Percentiles rank a stretch among this genome's conserved stretches.
Evolutionary conservation across 2,888 invertebrate genomes (phyloP).

Genomic region (Lycocerus yunnanus): DNA sequence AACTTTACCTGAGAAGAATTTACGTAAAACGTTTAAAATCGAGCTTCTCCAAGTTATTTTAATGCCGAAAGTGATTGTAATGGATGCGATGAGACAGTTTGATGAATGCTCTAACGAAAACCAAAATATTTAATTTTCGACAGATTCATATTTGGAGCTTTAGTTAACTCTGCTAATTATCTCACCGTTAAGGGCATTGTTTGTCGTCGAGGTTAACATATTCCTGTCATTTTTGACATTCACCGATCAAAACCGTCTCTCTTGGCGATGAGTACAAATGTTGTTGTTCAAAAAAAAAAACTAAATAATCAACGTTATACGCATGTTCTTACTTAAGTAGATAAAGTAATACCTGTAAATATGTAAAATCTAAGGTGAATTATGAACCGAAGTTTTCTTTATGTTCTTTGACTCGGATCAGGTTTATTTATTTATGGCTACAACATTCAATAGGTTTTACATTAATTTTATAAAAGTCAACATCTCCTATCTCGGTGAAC

Average conservation of each 20-base stretch:
- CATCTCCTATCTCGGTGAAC: constrained; percentile 24
- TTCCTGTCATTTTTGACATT: too few species aligned
- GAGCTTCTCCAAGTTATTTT: neutral
- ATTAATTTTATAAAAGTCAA: constrained; percentile 32
- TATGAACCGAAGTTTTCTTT: constrained; percentile 48
- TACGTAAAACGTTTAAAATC: neutral
- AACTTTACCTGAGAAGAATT: constrained; percentile 10
- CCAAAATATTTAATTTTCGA: too few species aligned
- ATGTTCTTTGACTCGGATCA: constrained; percentile 43
- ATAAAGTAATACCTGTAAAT: constrained; percentile 26
- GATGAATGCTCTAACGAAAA: too few species aligned
- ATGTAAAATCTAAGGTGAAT: constrained; percentile 41
- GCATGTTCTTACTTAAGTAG: neutral
- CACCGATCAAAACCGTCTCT: neutral
- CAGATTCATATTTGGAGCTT: too few species aligned
- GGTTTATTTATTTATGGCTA: constrained; percentile 46
- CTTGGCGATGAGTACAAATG: neutral
- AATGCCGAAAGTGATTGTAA: neutral
- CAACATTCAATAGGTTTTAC: constrained; percentile 36
- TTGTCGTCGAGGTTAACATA: too few species aligned
- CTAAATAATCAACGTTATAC: neutral
- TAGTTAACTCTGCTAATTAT: neutral
- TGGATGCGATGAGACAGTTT: neutral
- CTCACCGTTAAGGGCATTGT: neutral
- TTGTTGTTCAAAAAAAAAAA: neutral